Base-by-base conservation (phyloP, 2,797 vertebrate genomes). In the Falco cherrug region DNA sequence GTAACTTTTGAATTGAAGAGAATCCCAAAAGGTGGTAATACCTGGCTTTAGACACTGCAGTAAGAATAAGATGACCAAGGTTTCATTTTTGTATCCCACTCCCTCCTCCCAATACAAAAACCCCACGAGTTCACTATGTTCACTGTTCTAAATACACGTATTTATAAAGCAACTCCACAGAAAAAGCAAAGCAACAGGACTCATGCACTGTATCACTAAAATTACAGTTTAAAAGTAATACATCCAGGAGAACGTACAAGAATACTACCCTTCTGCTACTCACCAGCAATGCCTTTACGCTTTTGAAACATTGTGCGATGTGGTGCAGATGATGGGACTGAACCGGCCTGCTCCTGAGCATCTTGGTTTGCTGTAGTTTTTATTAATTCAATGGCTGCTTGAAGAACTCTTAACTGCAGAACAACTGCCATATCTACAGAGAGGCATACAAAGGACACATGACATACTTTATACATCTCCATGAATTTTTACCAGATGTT, bases 351-450 rank as follows among this genome's bases (percentile, higher is more conserved):
- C 90, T 98, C 98, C 96, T 98, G 99, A 60, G 98, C 97, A 64
- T 99, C 99, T 92, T 99, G 99, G 97, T 98, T 99, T 95, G 99
- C 98, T 24, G 99, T 99, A 4, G 98, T 99, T 97, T 98, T 99
- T 96, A 99, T 99, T 94, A 99, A 99, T 92, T 99, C 99, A 51
- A 99, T 98, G 11, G 99, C 99, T 37, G 99, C 98, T 91, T 99
- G 99, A 81, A 99, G 99, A 94, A 99, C 99, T 31, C 98, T 98
- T 78, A 99, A 98, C 97, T 99, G 99, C 83, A 99, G 97, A 47
- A 98, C 98, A 95, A 99, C 97, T n/a, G 99, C 99, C 98, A 99
- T 99, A 96, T 99, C 99, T 99, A 93, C 43, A 95, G 84, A 87
- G 82, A 57, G 53, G 79, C 33, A 63, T 22, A 74, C 11, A 89